Base-by-base conservation (phyloP, 2,888 invertebrate genomes). In the Standfussiana lucernea region DNA sequence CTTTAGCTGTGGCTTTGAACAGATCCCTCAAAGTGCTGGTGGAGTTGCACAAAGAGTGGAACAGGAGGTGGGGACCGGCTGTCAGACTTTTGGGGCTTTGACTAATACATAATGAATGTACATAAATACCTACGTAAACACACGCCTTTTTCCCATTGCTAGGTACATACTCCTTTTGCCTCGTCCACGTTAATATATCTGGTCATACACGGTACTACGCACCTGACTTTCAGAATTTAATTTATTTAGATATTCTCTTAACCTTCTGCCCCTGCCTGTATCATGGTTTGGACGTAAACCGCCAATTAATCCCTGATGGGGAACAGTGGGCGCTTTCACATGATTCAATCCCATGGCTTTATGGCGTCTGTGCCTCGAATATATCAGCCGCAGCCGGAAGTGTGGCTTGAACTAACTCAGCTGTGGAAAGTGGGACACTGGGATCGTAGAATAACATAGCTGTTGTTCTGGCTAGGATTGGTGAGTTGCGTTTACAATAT, bases 241-340 rank as follows among this genome's bases (percentile, higher is more conserved):
- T n/a, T 40, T n/a, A 40, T 40, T 50, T n/a, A 1, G 50, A 37
- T 32, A n/a, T 28, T 37, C 15, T 2, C 8, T 61, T 32, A 42
- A 1, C 13, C 78, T 84, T 82, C 79, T 85, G 82, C 7, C 0
- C 5, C 0, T 42, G 47, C 56, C 64, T 65, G 65, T 62, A 64
- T 77, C 69, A 61, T 69, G 82, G 78, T 79, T 77, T 73, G 71
- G 74, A 85, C 87, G 88, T 92, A 91, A 92, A 91, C 89, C 87
- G 85, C 90, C 92, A 92, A 93, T 93, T 91, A 92, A 89, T 85
- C 76, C 73, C 85, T 90, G 90, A 91, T 87, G 89, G 86, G 86
- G 82, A 87, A 85, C 90, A 90, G 87, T 86, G 89, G 89, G 89
- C 83, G 87, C 90, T 89, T 88, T 89, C 86, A 86, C 89, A 80